Base-by-base conservation (phyloP, 2,797 vertebrate genomes). In the Pygocentrus nattereri region DNA sequence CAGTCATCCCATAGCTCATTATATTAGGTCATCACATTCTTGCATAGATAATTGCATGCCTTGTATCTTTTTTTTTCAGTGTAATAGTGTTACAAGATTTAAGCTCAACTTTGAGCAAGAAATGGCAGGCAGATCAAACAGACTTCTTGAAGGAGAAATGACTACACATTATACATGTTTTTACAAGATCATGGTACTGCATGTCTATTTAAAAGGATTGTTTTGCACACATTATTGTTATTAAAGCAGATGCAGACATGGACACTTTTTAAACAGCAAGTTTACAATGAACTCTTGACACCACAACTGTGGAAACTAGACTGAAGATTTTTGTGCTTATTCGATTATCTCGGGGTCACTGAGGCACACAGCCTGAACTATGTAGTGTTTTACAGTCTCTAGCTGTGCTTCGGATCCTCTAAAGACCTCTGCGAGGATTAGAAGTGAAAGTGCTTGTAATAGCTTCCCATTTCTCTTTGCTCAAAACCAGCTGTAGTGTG, bases 211-310 rank as follows among this genome's bases (percentile, higher is more conserved):
- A 12, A 61, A n/a, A 72, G 13, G 59, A 13, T 49, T 54, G 41
- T 78, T 27, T 44, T 78, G 34, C 59, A n/a, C 74, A 49, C 25
- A 19, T 64, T 31, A 41, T 78, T 47, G 31, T 73, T 64, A 8
- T 62, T 34, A 16, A 61, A 64, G 64, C 61, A 47, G 54, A 65
- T 30, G 10, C 2, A 6, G 74, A 34, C 77, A 56, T 69, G 50
- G 41, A 44, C 25, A 61, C 16, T 44, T 30, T 52, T 50, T 30
- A 1, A 72, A 54, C 49, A 16, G 18, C 27, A 23, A 7, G 5
- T 54, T 52, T 70, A 19, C 15, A 27, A 16, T 18, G 25, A 23
- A 23, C 41, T 70, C 5, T 69, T 23, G 10, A 49, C 49, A 1
- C 21, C 38, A 0, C 2, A 25, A 7, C 21, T 44, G 11, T 47